Evolutionary conservation across 1,140 invertebrate species (phyloP), one percentile per base, ranked within the genome.

Genomic region (Holotrichia oblita): DNA sequence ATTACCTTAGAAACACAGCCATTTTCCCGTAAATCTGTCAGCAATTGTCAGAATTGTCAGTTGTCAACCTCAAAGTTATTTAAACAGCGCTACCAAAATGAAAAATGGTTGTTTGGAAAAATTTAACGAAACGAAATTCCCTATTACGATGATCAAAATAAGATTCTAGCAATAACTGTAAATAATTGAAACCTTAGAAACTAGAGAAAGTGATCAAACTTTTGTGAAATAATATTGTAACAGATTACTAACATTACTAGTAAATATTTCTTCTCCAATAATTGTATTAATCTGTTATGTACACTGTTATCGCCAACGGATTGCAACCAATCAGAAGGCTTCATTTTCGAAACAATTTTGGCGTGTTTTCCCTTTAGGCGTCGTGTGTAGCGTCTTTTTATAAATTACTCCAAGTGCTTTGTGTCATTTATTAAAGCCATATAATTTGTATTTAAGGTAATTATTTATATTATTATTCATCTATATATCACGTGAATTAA

Each of bases 301-400:
- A 74, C 7, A 42, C 73, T 69, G 61, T 69, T 69, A 69, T 69
- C 61, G 20, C 22, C 17, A 12, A 69, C 22, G 2, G 17, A 10
- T 41, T 40, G 14, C 44, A 34, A 24, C 75, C 75, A 76, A 76
- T 76, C 40, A 55, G 44, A n/a, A 12, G 0, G 44, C 44, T 22
- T 20, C 7, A 76, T 76, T 76, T n/a, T 76, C 75, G 75, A 76
- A 76, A 76, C 75, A 76, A 76, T 76, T 44, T 48, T 76, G 44
- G 75, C 44, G 75, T 55, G 75, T 55, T 76, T 76, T 76, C 41
- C 41, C n/a, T n/a, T 76, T 42, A 44, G 41, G 75, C 75, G 75
- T 76, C 75, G 44, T 55, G 14, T 76, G 41, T 41, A 74, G 75
- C 75, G 44, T 76, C 75, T 76, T 76, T 76, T 76, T 48, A 22